These are phyloP conservation scores for Phyllostomus hastatus DNA, from an alignment of 2,113 vertebrate species.

Conservation along the genomic window DNA sequence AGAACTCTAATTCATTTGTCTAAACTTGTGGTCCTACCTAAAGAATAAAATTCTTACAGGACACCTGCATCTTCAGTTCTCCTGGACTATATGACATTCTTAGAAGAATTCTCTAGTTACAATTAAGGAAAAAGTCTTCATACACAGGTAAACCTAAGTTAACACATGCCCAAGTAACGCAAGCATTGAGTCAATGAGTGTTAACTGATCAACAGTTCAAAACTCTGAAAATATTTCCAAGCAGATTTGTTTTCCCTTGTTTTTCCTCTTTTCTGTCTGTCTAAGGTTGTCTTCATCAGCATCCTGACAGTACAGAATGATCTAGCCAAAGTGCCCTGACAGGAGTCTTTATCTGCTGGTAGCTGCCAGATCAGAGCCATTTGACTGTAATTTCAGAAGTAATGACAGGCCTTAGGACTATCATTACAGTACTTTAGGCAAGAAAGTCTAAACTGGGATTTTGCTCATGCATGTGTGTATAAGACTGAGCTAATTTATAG, in stretches of 20 bases:
- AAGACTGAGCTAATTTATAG: constrained; percentile 37
- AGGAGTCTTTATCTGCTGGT: constrained; percentile 35
- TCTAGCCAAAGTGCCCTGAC: constrained; percentile 31
- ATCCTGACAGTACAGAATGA: background rate
- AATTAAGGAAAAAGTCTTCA: constrained; percentile 26
- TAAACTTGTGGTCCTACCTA: background rate
- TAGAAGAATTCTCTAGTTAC: background rate
- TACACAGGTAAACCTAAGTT: background rate
- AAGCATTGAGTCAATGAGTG: background rate
- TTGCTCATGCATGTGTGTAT: background rate
- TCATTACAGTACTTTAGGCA: constrained; percentile 59
- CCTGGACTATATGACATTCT: background rate
- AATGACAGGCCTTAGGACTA: constrained; percentile 46
- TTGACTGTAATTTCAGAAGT: constrained; percentile 62
- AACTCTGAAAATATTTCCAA: background rate
- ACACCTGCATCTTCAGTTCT: background rate
- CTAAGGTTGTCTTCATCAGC: background rate
- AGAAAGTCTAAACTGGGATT: constrained; percentile 55
- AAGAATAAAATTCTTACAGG: background rate
- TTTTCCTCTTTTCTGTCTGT: background rate
- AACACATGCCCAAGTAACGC: background rate
- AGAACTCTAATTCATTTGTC: background rate
- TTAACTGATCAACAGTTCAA: background rate
- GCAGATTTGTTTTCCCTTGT: background rate
- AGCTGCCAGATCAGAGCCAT: constrained; percentile 54